Conservation (phyloP, 2,797 vertebrate species). For the Rhabdophis nuchalis region DNA sequence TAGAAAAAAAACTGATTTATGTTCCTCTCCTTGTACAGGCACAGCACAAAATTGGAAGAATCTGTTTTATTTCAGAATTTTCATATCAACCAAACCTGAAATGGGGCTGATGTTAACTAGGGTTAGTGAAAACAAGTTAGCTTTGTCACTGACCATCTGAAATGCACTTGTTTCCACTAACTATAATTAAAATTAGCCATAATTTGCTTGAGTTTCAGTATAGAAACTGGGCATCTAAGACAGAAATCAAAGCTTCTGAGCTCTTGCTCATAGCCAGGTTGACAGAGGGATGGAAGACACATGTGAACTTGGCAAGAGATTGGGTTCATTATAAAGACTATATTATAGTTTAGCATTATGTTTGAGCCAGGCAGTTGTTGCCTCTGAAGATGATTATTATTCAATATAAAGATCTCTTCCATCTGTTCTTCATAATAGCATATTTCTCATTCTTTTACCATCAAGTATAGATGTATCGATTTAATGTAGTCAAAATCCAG, state of each 20-base stretch:
- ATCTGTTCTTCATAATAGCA: slow-evolving; percentile 18
- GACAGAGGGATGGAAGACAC: neutral
- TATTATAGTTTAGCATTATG: neutral
- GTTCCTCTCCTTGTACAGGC: neutral
- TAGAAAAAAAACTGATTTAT: neutral
- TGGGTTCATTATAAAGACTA: neutral
- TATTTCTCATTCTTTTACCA: slow-evolving; percentile 26
- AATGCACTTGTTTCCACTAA: neutral
- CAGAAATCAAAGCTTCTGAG: neutral
- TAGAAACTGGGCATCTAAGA: neutral
- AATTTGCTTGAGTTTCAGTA: neutral
- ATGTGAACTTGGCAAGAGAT: neutral
- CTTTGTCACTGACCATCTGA: neutral
- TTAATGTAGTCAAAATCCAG: slow-evolving; percentile 4
- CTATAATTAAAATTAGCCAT: neutral
- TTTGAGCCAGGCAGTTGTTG: neutral
- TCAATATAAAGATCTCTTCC: neutral
- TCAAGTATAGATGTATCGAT: neutral
- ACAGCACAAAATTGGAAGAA: neutral
- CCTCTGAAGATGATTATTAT: neutral
- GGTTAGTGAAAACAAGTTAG: neutral
- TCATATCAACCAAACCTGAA: neutral
- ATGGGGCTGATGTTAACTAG: neutral
- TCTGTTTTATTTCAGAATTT: neutral
- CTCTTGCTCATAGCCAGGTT: neutral